These are phyloP conservation scores for Macrophya annulata DNA, from an alignment of 2,888 invertebrate genomes.

Conservation along the genomic window DNA sequence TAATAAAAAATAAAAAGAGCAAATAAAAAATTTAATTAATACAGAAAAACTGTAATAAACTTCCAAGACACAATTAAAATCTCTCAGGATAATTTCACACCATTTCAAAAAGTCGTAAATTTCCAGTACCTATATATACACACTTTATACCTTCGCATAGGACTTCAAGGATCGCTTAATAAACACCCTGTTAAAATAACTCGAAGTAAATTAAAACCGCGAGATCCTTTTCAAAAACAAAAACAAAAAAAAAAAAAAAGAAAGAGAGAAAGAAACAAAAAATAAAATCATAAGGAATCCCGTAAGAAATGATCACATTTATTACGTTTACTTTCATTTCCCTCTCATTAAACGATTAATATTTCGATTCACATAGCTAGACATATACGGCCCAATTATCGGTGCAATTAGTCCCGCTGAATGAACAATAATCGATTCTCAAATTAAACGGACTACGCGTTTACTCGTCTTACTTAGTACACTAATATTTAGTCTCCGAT, in stretches of 20 bases:
- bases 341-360: not conserved
- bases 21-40: not conserved
- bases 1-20: not conserved
- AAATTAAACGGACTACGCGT: not conserved
- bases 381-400: not conserved
- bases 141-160: not conserved
- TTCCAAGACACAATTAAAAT: not conserved
- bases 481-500: not conserved
- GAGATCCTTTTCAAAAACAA: not conserved
- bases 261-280: no score
- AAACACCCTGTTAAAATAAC: not conserved
- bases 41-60: not conserved
- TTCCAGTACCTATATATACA: not conserved
- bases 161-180: not conserved
- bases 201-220: not conserved
- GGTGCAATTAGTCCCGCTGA: not conserved
- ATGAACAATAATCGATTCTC: conserved; percentile 13
- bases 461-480: not conserved
- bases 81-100: not conserved
- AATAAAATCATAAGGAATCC: not conserved
- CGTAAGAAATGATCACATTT: not conserved
- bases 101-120: not conserved
- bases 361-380: not conserved
- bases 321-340: not conserved
- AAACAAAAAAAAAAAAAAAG: no score